Evolutionary conservation across 2,888 invertebrate genomes (phyloP).

Genomic region (Leptogaster cylindrica): DNA sequence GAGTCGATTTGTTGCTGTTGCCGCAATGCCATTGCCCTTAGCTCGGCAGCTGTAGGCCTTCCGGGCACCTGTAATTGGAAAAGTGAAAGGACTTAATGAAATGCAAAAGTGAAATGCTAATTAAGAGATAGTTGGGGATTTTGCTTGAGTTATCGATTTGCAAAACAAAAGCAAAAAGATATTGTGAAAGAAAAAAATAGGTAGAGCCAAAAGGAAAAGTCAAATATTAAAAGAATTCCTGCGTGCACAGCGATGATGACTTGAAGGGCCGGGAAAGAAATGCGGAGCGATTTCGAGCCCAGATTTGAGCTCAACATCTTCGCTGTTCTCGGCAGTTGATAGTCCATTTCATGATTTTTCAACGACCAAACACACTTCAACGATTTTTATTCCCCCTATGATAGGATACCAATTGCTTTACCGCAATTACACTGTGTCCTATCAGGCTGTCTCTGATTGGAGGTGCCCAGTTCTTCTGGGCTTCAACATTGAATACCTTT

Average conservation of each 20-base stretch:
- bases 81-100: conserved; percentile 48
- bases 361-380: not conserved
- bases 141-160: not conserved
- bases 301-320: not conserved
- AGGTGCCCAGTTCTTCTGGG: no score
- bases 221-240: not conserved
- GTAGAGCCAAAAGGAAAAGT: not conserved
- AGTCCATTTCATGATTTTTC: no score
- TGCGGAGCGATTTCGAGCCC: not conserved
- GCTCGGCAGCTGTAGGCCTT: conserved; percentile 92
- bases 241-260: conserved; percentile 1
- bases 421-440: conserved; percentile 15
- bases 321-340: conserved; percentile 11
- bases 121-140: conserved; percentile 46
- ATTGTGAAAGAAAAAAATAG: not conserved
- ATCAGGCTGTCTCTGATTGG: no score
- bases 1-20: conserved; percentile 98
- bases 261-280: not conserved
- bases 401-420: conserved; percentile 21
- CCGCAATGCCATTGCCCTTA: conserved; percentile 96
- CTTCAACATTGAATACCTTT: no score
- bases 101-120: conserved; percentile 55
- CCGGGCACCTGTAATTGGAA: conserved; percentile 77
- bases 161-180: not conserved
- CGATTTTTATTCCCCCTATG: conserved; percentile 2